Base-by-base conservation (phyloP, 2,888 invertebrate species). In the Pandemis heparana region DNA sequence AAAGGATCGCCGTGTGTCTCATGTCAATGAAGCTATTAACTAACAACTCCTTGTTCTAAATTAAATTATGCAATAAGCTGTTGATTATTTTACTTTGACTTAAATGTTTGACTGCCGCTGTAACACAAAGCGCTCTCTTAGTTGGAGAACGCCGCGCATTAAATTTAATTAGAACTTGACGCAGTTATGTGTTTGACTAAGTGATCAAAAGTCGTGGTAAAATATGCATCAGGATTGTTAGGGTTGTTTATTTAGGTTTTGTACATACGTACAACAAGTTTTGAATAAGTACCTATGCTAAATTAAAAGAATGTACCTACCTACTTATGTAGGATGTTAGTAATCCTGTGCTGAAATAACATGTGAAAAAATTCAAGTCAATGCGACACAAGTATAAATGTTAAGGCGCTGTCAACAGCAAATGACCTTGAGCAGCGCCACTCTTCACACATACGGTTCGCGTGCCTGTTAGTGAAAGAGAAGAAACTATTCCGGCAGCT, bases 131-230 rank as follows among this genome's bases (percentile, higher is more conserved):
- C n/a, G 48, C 48, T 23, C 32, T 14, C 46, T 46, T 48, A 32
- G 32, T 3, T 23, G 43, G 61, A 18, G 23, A 63, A 10, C 18
- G 43, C n/a, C 32, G 32, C 46, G 32, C 32, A 64, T 64, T 64
- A 64, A 64, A 48, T 64, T 32, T 64, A 64, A 64, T 64, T 48
- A 64, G 48, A 63, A 43, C 64, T 48, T 32, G 23, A 64, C 64
- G 46, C 48, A 48, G 64, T 32, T 56, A 12, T 56, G 56, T 23
- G 56, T 23, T 56, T 56, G 12, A 53, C 51, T 53, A 53, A 56
- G 56, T 56, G 10, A 56, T 56, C 56, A 23, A 23, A 56, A 56
- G 56, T 18, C 56, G 12, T 23, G 23, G 56, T 7, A 23, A 23
- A 56, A 56, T 56, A 56, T 56, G 18, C 12, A 56, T 56, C 23